phyloP scores from a whole-genome alignment of 2,888 invertebrate species.

The Andrena minutula region DNA sequence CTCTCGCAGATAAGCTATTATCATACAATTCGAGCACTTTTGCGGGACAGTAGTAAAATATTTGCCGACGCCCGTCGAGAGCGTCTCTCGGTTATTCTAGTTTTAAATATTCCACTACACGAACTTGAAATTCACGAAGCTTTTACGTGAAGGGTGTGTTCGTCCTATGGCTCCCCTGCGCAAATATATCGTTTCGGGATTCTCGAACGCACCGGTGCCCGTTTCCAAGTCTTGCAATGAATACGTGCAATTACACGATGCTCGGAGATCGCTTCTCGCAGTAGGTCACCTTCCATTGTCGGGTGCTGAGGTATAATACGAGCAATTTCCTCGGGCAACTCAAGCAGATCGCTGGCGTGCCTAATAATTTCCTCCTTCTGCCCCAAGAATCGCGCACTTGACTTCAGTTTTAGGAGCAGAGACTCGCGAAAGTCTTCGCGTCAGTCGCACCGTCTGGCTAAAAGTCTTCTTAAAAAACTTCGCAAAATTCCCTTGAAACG shows the following conservation, averaged over 20 bases:
- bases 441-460: too few relatives aligned
- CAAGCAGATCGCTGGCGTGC: constrained; percentile 48
- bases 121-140: background rate
- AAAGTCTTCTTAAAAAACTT: too few relatives aligned
- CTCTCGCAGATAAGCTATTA: constrained; percentile 16
- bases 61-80: background rate
- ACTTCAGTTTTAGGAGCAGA: constrained; percentile 41
- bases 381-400: constrained; percentile 39
- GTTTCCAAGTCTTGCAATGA: background rate
- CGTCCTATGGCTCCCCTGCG: too few relatives aligned
- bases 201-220: background rate
- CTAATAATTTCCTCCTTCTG: constrained; percentile 62
- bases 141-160: background rate
- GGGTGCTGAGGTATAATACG: constrained; percentile 47
- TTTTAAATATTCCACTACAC: background rate
- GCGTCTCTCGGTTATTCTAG: background rate
- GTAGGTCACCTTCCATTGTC: constrained; percentile 55
- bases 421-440: background rate
- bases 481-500: too few relatives aligned
- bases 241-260: constrained; percentile 17
- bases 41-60: background rate
- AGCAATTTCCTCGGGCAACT: constrained; percentile 56
- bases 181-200: too few relatives aligned
- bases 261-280: constrained; percentile 26
- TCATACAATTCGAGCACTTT: constrained; percentile 7